A percentile compares a stretch with the other conserved stretches of the same genome.
Evolutionary conservation across 2,888 invertebrate genomes (phyloP).

Genomic region (Hylaea fasciaria): DNA sequence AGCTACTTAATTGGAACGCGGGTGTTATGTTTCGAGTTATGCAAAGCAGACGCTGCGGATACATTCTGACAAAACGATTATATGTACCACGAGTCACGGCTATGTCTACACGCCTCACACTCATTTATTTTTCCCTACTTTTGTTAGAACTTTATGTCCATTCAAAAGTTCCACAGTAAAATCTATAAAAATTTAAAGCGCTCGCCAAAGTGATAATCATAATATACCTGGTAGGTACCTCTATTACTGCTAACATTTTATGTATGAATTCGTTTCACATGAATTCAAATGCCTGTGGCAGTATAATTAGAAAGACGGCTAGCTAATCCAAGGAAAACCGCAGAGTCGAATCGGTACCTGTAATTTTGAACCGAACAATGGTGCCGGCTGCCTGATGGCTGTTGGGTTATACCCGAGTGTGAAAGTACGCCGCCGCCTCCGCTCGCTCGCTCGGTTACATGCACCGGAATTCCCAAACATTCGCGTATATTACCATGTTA

Average conservation of each 20-base stretch:
- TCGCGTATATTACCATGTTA: slow-evolving; percentile 51
- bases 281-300: background rate
- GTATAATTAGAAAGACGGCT: slow-evolving; percentile 1
- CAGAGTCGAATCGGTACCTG: slow-evolving; percentile 28
- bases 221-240: too few species aligned
- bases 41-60: slow-evolving; percentile 44
- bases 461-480: slow-evolving; percentile 64
- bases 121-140: background rate
- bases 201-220: background rate
- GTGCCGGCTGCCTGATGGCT: slow-evolving; percentile 9
- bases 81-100: slow-evolving; percentile 1
- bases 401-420: slow-evolving; percentile 64
- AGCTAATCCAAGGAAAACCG: slow-evolving; percentile 51
- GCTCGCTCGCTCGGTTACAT: slow-evolving; percentile 41
- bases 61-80: slow-evolving; percentile 45
- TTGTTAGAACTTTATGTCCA: too few species aligned
- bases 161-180: too few species aligned
- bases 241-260: too few species aligned
- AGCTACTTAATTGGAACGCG: slow-evolving; percentile 44
- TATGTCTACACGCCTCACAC: background rate
- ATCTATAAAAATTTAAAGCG: too few species aligned
- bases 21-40: slow-evolving; percentile 46
- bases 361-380: slow-evolving; percentile 14
- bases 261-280: too few species aligned
- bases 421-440: slow-evolving; percentile 58